A percentile compares a stretch with the other conserved stretches of the same genome.
These are phyloP conservation scores for Stenotaenia linearis DNA, from an alignment of 2,888 invertebrate genomes.

Conservation along the genomic window DNA sequence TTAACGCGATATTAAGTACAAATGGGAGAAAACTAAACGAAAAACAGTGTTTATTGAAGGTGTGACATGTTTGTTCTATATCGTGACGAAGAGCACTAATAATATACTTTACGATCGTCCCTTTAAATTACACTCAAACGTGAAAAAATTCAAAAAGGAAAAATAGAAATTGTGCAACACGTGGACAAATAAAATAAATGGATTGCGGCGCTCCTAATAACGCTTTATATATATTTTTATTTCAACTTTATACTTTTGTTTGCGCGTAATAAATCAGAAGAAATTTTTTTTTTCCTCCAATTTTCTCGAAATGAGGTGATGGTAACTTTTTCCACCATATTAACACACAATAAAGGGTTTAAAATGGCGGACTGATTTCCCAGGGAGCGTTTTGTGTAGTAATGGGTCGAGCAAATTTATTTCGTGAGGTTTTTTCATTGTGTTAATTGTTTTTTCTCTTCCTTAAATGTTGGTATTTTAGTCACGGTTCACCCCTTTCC, in stretches of 20 bases:
- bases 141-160: neutral
- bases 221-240: neutral
- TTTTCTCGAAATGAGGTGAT: neutral
- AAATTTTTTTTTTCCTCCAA: neutral
- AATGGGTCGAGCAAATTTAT: neutral
- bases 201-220: neutral
- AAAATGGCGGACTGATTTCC: neutral
- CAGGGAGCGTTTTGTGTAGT: neutral
- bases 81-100: conserved; percentile 12
- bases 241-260: neutral
- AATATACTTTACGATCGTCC: neutral
- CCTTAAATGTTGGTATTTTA: neutral
- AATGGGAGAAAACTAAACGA: too few species aligned
- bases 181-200: neutral
- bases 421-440: conserved; percentile 1
- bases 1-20: neutral
- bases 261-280: neutral
- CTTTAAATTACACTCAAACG: neutral
- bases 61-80: conserved; percentile 14
- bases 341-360: conserved; percentile 1
- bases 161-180: neutral
- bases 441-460: neutral
- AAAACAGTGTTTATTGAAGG: neutral
- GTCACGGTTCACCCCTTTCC: neutral
- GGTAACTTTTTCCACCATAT: neutral